phyloP scores from a whole-genome alignment of 2,888 invertebrate species.

The Agrochola circellaris region DNA sequence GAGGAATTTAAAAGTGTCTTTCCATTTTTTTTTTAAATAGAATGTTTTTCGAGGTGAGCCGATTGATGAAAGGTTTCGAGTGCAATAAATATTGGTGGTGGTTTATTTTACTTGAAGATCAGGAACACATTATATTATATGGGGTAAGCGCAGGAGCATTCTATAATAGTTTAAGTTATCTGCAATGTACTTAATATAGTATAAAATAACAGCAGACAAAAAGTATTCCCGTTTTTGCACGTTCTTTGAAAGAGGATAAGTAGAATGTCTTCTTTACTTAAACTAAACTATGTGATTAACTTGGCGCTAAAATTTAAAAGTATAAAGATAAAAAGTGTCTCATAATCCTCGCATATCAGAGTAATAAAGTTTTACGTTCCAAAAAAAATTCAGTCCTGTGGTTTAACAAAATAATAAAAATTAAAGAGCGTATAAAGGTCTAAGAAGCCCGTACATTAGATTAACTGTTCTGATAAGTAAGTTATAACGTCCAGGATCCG shows the following conservation, averaged over 20 bases:
- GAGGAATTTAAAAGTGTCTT: slow-evolving; percentile 34
- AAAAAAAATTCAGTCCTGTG: neutral
- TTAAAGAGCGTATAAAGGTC: slow-evolving; percentile 30
- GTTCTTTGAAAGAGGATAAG: neutral
- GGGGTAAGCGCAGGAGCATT: neutral
- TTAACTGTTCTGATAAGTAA: slow-evolving; percentile 54
- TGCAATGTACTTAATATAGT: neutral
- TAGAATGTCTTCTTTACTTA: neutral
- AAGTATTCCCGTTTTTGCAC: neutral
- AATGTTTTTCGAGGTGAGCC: neutral
- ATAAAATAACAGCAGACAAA: too few species aligned
- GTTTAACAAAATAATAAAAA: slow-evolving; percentile 41
- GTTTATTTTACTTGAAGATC: neutral
- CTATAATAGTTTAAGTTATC: neutral
- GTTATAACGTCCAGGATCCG: slow-evolving; percentile 29
- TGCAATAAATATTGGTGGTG: neutral
- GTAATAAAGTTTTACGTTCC: neutral
- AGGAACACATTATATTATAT: neutral
- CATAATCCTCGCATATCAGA: neutral
- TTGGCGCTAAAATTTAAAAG: neutral
- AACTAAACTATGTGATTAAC: neutral
- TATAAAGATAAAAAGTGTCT: neutral
- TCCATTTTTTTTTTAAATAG: slow-evolving; percentile 9
- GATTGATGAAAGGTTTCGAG: neutral
- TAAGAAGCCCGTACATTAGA: slow-evolving; percentile 45